A percentile compares a stretch with the other conserved stretches of the same genome.
Evolutionary conservation across 2,888 invertebrate species (phyloP).

Genomic region (Endotricha flammealis): DNA sequence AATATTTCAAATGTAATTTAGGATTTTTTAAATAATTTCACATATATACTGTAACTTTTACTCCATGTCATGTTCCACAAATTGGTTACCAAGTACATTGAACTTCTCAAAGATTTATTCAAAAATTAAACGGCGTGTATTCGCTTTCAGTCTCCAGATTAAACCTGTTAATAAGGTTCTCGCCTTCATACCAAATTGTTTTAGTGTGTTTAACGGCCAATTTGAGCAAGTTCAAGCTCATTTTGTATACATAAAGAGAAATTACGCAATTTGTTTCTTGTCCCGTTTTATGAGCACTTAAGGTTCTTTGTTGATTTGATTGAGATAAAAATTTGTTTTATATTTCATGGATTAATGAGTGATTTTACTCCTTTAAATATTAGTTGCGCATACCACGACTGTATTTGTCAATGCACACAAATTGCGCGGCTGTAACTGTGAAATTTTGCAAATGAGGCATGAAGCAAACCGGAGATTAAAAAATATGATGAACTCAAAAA

Average conservation of each 20-base stretch:
- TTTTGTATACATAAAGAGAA: slow-evolving; percentile 61
- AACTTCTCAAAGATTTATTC: slow-evolving; percentile 42
- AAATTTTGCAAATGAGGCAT: too few species aligned
- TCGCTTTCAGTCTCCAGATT: slow-evolving; percentile 46
- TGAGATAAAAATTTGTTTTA: too few species aligned
- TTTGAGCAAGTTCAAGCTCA: slow-evolving; percentile 56
- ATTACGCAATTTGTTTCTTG: slow-evolving; percentile 64
- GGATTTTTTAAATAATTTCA: too few species aligned
- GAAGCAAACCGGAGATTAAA: too few species aligned
- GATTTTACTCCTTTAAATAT: too few species aligned
- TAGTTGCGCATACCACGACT: too few species aligned
- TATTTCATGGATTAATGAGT: too few species aligned
- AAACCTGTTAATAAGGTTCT: slow-evolving; percentile 57
- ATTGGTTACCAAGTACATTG: slow-evolving; percentile 24
- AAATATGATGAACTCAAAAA: too few species aligned
- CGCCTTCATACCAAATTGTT: slow-evolving; percentile 55
- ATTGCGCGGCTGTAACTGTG: too few species aligned
- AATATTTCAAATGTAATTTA: too few species aligned
- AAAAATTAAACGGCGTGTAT: slow-evolving; percentile 49
- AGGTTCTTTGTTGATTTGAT: slow-evolving; percentile 27
- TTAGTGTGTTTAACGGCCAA: slow-evolving; percentile 61
- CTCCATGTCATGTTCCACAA: slow-evolving; percentile 18
- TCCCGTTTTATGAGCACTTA: slow-evolving; percentile 43
- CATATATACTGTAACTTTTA: not conserved
- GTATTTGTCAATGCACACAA: too few species aligned